phyloP scores from a whole-genome alignment of 1,140 invertebrate genomes.

The Micrasema longulum region DNA sequence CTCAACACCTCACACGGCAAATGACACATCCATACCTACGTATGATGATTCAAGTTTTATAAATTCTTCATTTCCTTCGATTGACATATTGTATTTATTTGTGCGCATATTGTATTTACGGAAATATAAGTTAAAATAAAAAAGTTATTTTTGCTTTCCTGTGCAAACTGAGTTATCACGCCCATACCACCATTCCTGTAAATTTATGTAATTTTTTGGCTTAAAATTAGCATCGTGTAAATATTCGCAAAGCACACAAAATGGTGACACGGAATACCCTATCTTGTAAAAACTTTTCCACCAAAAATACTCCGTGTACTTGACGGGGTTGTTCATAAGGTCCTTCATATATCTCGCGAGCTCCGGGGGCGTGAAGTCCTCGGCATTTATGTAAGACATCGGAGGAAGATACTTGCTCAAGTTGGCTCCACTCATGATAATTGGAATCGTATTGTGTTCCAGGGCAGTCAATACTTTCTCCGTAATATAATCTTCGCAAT shows the following conservation, averaged over 20 bases:
- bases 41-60: no score
- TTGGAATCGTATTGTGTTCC: slow-evolving; percentile 66
- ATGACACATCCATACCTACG: no score
- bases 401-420: slow-evolving; percentile 66
- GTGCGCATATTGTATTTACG: no score
- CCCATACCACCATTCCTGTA: slow-evolving; percentile 38
- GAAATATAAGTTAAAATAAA: no score
- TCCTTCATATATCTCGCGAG: slow-evolving; percentile 68
- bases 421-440: slow-evolving; percentile 71
- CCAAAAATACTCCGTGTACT: slow-evolving; percentile 68
- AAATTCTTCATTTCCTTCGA: no score
- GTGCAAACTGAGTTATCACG: no score
- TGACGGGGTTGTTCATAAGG: slow-evolving; percentile 61
- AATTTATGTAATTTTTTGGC: slow-evolving; percentile 14
- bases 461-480: slow-evolving; percentile 69
- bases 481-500: slow-evolving; percentile 70
- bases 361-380: slow-evolving; percentile 66
- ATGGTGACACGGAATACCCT: slow-evolving; percentile 14
- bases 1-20: no score
- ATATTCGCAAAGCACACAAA: slow-evolving; percentile 23
- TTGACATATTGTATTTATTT: no score
- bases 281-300: slow-evolving; percentile 61
- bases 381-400: slow-evolving; percentile 72
- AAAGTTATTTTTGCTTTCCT: no score
- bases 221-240: slow-evolving; percentile 11